Evolutionary conservation across 2,888 invertebrate genomes (phyloP), one percentile per base, ranked within the genome.

Genomic region (Carabus problematicus): DNA sequence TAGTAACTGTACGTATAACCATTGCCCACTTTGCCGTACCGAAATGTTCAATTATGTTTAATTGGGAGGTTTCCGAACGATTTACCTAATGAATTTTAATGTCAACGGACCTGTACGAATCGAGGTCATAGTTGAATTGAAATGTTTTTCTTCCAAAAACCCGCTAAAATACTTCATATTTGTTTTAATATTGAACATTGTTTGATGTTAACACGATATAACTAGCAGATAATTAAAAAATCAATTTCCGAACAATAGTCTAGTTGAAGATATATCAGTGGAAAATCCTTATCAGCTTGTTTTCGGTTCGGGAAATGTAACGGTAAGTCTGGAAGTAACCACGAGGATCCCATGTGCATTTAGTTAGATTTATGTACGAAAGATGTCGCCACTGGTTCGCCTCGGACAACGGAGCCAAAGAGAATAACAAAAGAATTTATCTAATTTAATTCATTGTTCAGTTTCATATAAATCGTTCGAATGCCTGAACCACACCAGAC

Each of bases 41-140:
- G 60, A 60, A 67, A 67, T 60, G 67, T 67, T 60, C 67, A 67
- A 67, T 67, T 67, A 67, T 67, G 60, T 43, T 67, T 67, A 67
- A 67, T 67, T 67, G 60, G 67, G 40, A 42, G 67, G 67, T 67
- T 67, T 67, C 60, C 60, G 54, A 67, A 67, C 67, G 67, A 67
- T 67, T 67, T 67, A 60, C 67, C 42, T 67, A 67, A 67, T 67
- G 60, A 67, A 67, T 67, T 67, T 67, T 54, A 67, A 67, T 67
- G 67, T 12, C 52, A 54, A 63, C 54, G 63, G 39, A 9, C 52
- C 62, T 62, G 62, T 14, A 62, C 62, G 62, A 62, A n/a, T 40
- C 29, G 14, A 52, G 40, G 19, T 61, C 14, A 29, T 14, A 39
- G 49, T 47, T 62, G 11, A 14, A 62, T 58, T 58, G 55, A 55